phyloP scores from a whole-genome alignment of 1,140 invertebrate species.

The Mactra quadrangularis region DNA sequence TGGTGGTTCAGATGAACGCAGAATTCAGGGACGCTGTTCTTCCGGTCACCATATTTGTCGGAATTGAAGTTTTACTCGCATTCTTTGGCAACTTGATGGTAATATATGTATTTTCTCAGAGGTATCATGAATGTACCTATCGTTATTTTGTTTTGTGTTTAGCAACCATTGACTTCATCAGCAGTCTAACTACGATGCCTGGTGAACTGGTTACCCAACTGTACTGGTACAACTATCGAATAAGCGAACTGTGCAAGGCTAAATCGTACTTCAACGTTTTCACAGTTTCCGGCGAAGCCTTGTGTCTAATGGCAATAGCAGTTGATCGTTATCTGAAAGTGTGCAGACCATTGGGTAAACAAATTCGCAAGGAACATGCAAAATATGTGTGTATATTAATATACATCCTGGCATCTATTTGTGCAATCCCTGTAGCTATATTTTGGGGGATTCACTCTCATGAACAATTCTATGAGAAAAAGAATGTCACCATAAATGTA shows the following conservation, averaged over 20 bases:
- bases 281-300: conserved; percentile 63
- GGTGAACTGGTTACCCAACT: conserved; percentile 70
- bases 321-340: conserved; percentile 70
- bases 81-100: conserved; percentile 68
- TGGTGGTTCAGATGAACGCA: no score
- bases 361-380: conserved; percentile 49
- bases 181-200: conserved; percentile 68
- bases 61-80: conserved; percentile 60
- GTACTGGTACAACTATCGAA: conserved; percentile 70
- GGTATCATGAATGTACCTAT: conserved; percentile 62
- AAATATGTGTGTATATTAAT: neutral
- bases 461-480: conserved; percentile 6
- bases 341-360: conserved; percentile 63
- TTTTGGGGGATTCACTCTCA: conserved; percentile 27
- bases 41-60: conserved; percentile 60
- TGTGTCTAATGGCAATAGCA: conserved; percentile 65
- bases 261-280: conserved; percentile 67
- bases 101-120: conserved; percentile 64
- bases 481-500: conserved; percentile 1
- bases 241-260: conserved; percentile 63
- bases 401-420: conserved; percentile 3
- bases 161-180: conserved; percentile 66
- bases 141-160: conserved; percentile 68
- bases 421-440: conserved; percentile 19
- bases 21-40: no score